These are phyloP conservation scores for Forficula auricularia DNA, from an alignment of 1,140 invertebrate genomes.

Conservation along the genomic window DNA sequence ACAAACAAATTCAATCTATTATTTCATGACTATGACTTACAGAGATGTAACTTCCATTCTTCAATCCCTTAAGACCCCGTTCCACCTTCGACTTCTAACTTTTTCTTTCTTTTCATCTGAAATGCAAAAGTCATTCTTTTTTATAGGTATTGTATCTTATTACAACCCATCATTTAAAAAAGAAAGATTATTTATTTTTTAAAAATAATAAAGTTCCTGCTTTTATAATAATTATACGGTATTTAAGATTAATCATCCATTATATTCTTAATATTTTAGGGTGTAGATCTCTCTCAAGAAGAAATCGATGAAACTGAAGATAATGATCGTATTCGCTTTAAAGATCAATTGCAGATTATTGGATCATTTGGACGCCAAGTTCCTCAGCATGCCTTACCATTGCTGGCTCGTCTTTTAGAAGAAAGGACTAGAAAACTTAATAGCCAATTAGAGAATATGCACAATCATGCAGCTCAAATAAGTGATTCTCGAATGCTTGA, in stretches of 20 bases:
- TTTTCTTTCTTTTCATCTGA: too few species aligned
- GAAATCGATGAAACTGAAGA: constrained; percentile 52
- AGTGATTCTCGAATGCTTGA: constrained; percentile 34
- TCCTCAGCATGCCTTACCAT: constrained; percentile 33
- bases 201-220: too few species aligned
- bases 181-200: too few species aligned
- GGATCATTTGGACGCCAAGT: constrained; percentile 34
- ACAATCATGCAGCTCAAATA: constrained; percentile 34
- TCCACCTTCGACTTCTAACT: too few species aligned
- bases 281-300: constrained; percentile 25
- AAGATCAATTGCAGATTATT: constrained; percentile 48
- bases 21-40: too few species aligned
- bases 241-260: background rate
- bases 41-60: too few species aligned
- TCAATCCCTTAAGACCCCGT: too few species aligned
- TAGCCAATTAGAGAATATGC: constrained; percentile 41
- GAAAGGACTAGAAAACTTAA: constrained; percentile 40
- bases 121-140: too few species aligned
- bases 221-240: too few species aligned
- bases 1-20: too few species aligned
- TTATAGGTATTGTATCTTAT: too few species aligned
- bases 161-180: too few species aligned
- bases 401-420: constrained; percentile 43
- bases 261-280: constrained; percentile 9
- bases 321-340: constrained; percentile 46